Base-by-base conservation (phyloP, 2,113 vertebrate genomes). In the Aphyosemion australe region DNA sequence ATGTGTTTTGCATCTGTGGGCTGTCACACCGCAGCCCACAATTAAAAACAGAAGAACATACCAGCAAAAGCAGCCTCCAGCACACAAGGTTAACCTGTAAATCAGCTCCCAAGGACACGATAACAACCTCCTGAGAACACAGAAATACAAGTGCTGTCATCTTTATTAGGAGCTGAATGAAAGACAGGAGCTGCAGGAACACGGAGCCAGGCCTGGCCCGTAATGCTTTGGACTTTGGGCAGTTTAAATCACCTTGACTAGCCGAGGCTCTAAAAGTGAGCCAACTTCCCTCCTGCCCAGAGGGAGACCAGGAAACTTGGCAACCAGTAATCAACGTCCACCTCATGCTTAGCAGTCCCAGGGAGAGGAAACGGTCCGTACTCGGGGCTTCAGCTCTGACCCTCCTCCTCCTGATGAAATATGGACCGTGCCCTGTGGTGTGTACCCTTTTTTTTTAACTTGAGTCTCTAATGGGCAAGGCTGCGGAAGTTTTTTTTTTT, bases 241-340 rank as follows among this genome's bases (percentile, higher is more conserved):
- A 65, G 65, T 79, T 86, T 90, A 83, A 90, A 91, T 89, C 88
- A 90, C 87, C 87, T 90, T 87, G 84, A 89, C 86, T 80, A 46
- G 75, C 54, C 21, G 13, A 45, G 70, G 11, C 82, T 75, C 60
- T 81, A 82, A 87, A 68, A 58, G 15, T 8, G 20, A 75, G 73
- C 65, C 61, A 41, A 67, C 83, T 78, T 10, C 75, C 86, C 62
- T 74, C 53, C 58, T 18, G 63, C 71, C 78, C 86, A 69, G 60
- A 61, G 74, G 74, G 82, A 81, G 66, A 31, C 37, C 57, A 41
- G 57, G 80, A 78, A 60, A 74, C 76, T 60, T 42, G 10, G 18
- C 54, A 79, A 73, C 80, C 76, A 61, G 82, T 84, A 84, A 87
- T 87, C 77, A 82, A 80, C 83, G 80, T 87, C 74, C 51, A 51